Evolutionary conservation across 2,888 invertebrate genomes (phyloP), one percentile per base, ranked within the genome.

Genomic region (Epicampocera succincta): DNA sequence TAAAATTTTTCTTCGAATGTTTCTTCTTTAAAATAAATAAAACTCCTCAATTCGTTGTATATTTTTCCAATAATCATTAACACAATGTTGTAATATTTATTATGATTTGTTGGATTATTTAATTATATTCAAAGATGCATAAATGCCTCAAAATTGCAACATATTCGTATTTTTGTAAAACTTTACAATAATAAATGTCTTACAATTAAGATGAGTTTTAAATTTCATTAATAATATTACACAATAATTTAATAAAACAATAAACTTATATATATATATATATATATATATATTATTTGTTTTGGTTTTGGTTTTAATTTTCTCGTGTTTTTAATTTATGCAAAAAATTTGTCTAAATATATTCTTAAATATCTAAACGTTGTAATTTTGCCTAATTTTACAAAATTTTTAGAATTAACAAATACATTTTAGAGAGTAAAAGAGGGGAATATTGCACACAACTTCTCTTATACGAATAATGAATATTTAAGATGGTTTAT

Each of bases 61-160:
- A 76, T 80, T 83, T 71, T 72, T 85, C 85, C 81, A 56, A 66
- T 74, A 42, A 60, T 83, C 61, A 84, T 85, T 84, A 88, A 88
- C 88, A 87, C 88, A 88, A 87, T 88, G 83, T 86, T 87, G 85
- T 87, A 87, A 87, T 88, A 88, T 80, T 83, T 74, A 80, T 80
- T 77, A 74, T 77, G 54, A 72, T 48, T 73, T 44, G n/a, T 56
- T 50, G 13, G 40, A 12, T 63, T 61, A 25, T 40, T 68, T 48
- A 40, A 52, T 56, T 65, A 21, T 50, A 33, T 17, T 54, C 46
- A 46, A 38, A 52, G 50, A 69, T 15, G 56, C 79, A 74, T 80
- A 80, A 80, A 77, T 80, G 77, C 80, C 71, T 80, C 15, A 61
- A 78, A 75, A 81, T 75, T 78, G 71, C 75, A 84, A 78, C 72